These are phyloP conservation scores for Leptoteleia sp. DNA, from an alignment of 1,140 invertebrate species.

Conservation along the genomic window DNA sequence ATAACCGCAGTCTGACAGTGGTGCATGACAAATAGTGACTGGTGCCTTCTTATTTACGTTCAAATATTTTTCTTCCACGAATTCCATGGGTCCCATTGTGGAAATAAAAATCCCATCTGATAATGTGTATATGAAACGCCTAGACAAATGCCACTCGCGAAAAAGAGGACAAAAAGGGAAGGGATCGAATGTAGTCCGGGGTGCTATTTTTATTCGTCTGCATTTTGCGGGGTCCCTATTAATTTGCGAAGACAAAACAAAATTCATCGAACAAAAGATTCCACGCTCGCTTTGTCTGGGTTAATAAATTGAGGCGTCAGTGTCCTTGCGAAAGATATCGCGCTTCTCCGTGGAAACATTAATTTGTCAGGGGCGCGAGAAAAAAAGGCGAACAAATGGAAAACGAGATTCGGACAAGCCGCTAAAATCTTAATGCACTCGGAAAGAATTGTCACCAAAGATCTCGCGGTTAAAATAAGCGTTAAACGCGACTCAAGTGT, in stretches of 20 bases:
- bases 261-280: slow-evolving; percentile 56
- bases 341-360: slow-evolving; percentile 54
- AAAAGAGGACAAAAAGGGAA: slow-evolving; percentile 3
- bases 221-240: slow-evolving; percentile 45
- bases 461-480: slow-evolving; percentile 67
- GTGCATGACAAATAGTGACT: slow-evolving; percentile 59
- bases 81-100: slow-evolving; percentile 41
- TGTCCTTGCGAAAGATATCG: slow-evolving; percentile 43
- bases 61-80: slow-evolving; percentile 56
- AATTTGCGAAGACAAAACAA: slow-evolving; percentile 67
- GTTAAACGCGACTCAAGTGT: slow-evolving; percentile 62
- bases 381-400: slow-evolving; percentile 35
- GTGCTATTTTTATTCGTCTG: slow-evolving; percentile 41
- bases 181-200: slow-evolving; percentile 20
- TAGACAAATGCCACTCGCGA: slow-evolving; percentile 14
- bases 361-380: slow-evolving; percentile 61
- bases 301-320: slow-evolving; percentile 63
- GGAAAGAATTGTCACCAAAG: slow-evolving; percentile 64
- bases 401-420: slow-evolving; percentile 56
- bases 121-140: slow-evolving; percentile 26
- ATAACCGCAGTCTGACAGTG: slow-evolving; percentile 45
- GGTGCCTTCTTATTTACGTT: slow-evolving; percentile 55
- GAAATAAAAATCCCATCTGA: slow-evolving; percentile 50
- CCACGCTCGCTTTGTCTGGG: slow-evolving; percentile 47
- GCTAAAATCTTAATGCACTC: slow-evolving; percentile 69